Base-by-base conservation (phyloP, 2,113 vertebrate genomes). In the Brachyhypopomus gauderio region DNA sequence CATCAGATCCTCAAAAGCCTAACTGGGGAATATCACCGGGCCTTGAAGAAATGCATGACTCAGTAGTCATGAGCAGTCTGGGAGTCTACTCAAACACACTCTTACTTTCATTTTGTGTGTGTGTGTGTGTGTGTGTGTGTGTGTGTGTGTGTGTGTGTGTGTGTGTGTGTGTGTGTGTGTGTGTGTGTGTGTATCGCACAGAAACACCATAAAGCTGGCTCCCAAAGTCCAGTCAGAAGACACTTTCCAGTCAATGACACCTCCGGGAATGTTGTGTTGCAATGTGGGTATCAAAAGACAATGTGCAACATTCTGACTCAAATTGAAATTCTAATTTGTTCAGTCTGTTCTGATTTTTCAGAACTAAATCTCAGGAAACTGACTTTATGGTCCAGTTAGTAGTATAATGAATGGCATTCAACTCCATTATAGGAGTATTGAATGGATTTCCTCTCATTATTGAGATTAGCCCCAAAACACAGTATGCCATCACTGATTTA, bases 191-290 rank as follows among this genome's bases (percentile, higher is more conserved):
- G 7, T 6, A n/a, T n/a, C n/a, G n/a, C n/a, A 86, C 81, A 83
- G 48, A 84, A 38, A 78, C 56, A 78, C 81, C 77, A 56, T 80
- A 80, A 14, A 45, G 22, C 67, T 85, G 84, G 72, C 80, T 67
- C 30, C 63, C 56, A 62, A 5, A 66, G 48, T 74, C 30, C 2
- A 25, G 36, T 52, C 60, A 67, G 20, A 41, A 23, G 27, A 30
- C 71, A 72, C 56, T 75, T 82, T 85, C 71, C 75, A 85, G 79
- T 79, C 71, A 71, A 69, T 71, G 36, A 82, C 69, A 81, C 64
- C 71, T 55, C 38, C 58, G 70, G 48, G 69, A 70, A 56, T 75
- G 72, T 60, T 77, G 12, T 72, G 56, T 67, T 55, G 81, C 45
- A 62, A 77, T 60, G 30, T 23, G 7, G 14, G 66, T 30, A 62